Base-by-base conservation (phyloP, 2,113 vertebrate genomes). In the Poeciliopsis turrubarensis region DNA sequence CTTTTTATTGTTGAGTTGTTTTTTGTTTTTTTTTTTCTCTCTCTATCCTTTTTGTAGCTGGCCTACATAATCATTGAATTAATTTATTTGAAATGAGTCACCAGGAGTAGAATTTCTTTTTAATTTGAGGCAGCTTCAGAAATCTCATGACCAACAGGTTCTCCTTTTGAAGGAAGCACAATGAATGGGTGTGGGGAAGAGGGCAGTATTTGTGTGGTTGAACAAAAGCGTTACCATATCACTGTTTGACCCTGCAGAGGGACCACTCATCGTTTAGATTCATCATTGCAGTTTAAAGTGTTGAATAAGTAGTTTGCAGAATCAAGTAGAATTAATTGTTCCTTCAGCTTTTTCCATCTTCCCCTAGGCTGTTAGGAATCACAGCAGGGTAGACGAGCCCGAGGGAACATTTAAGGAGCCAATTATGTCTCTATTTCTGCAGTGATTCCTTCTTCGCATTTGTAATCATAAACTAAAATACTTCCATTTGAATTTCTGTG, bases 21-120 rank as follows among this genome's bases (percentile, higher is more conserved):
- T 6, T 19, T 29, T 47, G 4, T 47, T 47, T 6, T 19, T 19
- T 19, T 47, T 11, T 37, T 10, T 78, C 92, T 93, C 82, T 62
- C 60, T 27, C 29, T 54, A 22, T 89, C 93, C 93, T 89, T 92
- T 95, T 95, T 96, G 97, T 99, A 98, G 98, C 98, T 96, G 98
- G 98, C 95, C 98, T 99, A 99, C 98, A 96, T 89, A 82, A 94
- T 95, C 85, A 94, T 94, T 87, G 75, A 79, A 92, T 96, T 98
- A 97, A 98, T 96, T 98, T 98, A 98, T 98, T 94, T 89, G 91
- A 89, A 95, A 95, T 91, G 92, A 94, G 90, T 94, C 93, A 90
- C 92, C 39, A 94, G 90, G 94, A 95, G 92, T 93, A 91, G 93
- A 95, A 93, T 84, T 37, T 93, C 92, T 92, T 93, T 94, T 94